Percentiles rank a stretch among this genome's conserved stretches.
Conservation (phyloP, 2,888 invertebrate genomes). For the Drosophila buzzatii region DNA sequence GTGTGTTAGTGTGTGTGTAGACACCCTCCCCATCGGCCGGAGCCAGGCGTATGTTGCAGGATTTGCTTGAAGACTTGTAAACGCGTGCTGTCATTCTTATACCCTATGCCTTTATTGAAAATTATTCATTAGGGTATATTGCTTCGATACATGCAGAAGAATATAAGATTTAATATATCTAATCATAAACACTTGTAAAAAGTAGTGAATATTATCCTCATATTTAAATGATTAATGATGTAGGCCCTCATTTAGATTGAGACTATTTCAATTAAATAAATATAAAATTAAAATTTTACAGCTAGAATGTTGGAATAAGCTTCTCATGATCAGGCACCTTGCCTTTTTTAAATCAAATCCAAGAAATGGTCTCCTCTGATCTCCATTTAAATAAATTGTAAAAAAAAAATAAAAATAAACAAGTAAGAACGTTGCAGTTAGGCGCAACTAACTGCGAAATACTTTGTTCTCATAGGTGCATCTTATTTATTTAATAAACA, state of each 20-base stretch:
- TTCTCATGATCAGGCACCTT: not conserved
- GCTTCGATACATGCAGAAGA: not conserved
- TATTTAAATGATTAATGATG: not conserved
- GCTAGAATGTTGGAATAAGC: not conserved
- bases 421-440: no score
- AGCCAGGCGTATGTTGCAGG: not conserved
- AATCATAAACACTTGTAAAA: not conserved
- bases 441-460: no score
- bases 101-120: not conserved
- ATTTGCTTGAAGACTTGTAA: slow-evolving; percentile 16
- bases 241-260: not conserved
- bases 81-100: slow-evolving; percentile 62
- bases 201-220: not conserved
- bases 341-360: slow-evolving; percentile 42
- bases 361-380: not conserved
- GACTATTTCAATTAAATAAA: not conserved
- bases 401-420: no score
- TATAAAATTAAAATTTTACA: not conserved
- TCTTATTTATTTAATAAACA: no score
- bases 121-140: not conserved
- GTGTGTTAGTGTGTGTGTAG: slow-evolving; percentile 11
- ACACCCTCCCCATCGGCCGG: slow-evolving; percentile 17
- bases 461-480: no score
- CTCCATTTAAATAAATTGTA: slow-evolving; percentile 66
- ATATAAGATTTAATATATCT: not conserved